Percentiles rank a stretch among this genome's conserved stretches.
Conservation (phyloP, 1,140 invertebrate species). For the Zaprionus ornatus region DNA sequence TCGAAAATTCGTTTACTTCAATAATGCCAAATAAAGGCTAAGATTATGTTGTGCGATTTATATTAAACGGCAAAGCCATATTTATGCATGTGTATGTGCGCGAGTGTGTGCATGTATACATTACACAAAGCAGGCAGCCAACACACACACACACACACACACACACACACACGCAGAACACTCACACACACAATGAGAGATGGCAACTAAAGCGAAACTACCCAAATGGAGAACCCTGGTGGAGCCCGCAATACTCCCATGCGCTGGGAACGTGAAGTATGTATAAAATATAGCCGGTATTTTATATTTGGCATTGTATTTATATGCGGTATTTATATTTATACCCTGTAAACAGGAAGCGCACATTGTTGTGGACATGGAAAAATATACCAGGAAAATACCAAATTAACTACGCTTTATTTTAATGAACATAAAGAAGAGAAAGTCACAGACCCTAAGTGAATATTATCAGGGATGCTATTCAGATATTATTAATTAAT, state of each 20-base stretch:
- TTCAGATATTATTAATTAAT: too few species aligned
- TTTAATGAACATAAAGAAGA: background rate
- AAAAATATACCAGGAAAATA: background rate
- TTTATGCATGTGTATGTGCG: conserved; percentile 6
- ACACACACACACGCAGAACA: conserved; percentile 3
- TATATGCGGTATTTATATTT: conserved; percentile 9
- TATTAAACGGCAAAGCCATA: conserved; percentile 23
- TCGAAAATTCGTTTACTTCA: conserved; percentile 68
- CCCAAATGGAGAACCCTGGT: background rate
- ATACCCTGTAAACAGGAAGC: conserved; percentile 1
- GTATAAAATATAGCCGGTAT: conserved; percentile 15
- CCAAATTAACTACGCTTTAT: background rate
- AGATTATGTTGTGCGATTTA: conserved; percentile 67
- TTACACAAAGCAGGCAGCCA: background rate
- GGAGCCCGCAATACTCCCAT: background rate
- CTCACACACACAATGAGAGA: background rate
- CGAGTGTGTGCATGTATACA: background rate
- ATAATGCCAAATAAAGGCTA: conserved; percentile 72
- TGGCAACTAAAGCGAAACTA: conserved; percentile 1
- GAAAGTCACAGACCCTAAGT: background rate
- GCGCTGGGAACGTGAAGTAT: background rate
- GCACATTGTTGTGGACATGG: background rate
- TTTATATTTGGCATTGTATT: conserved; percentile 14
- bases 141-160: background rate
- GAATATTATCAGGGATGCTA: too few species aligned